These are phyloP conservation scores for Trididemnum miniatum DNA, from an alignment of 23 tunicate genomes.

Conservation along the genomic window DNA sequence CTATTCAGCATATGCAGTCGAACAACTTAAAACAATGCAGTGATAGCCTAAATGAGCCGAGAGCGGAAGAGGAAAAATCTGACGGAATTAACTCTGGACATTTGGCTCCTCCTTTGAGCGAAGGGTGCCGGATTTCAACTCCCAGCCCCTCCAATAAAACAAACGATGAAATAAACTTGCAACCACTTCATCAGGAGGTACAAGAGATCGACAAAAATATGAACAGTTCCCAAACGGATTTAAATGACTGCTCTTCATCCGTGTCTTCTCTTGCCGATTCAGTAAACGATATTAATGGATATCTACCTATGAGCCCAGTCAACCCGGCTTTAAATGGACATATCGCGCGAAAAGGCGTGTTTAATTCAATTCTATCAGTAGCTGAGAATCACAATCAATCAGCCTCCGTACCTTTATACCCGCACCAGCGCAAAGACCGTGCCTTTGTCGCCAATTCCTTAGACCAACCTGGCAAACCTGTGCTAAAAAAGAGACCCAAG, in stretches of 20 bases:
- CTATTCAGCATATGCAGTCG: too few species aligned
- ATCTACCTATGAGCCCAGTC: slow-evolving; percentile 36
- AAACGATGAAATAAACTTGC: slow-evolving; percentile 35
- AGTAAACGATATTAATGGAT: slow-evolving; percentile 16
- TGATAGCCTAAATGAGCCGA: background rate
- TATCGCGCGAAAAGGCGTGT: slow-evolving; percentile 3
- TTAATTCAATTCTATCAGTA: too few species aligned
- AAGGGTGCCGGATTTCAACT: slow-evolving; percentile 30
- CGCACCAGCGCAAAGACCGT: slow-evolving; percentile 43
- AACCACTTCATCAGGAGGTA: slow-evolving; percentile 31
- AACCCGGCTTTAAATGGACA: background rate
- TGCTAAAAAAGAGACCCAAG: slow-evolving; percentile 26
- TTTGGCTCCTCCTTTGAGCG: slow-evolving; percentile 18
- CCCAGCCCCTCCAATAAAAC: slow-evolving; percentile 31
- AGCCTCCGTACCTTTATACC: background rate
- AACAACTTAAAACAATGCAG: background rate
- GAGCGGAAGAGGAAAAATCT: background rate
- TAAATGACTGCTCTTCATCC: background rate
- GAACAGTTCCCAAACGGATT: background rate
- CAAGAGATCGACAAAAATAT: background rate
- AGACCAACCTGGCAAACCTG: slow-evolving; percentile 30
- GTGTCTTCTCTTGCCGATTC: slow-evolving; percentile 7
- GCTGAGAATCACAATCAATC: slow-evolving; percentile 5
- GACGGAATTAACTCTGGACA: too few species aligned
- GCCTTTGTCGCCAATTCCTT: slow-evolving; percentile 34